phyloP scores from a whole-genome alignment of 2,797 vertebrate species.

The Sparus aurata region DNA sequence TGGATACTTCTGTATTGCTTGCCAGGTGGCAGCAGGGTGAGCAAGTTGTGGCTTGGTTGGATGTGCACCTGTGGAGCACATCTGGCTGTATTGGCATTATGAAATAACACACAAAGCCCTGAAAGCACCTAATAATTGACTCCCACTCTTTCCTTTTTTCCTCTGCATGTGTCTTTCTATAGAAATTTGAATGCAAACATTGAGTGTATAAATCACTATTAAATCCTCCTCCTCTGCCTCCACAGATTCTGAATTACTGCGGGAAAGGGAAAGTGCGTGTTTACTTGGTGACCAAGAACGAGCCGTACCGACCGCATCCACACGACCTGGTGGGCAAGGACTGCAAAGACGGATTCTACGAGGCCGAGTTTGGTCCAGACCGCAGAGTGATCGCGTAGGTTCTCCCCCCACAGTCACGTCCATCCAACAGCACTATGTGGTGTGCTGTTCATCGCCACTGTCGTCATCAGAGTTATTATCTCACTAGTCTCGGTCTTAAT shows the following conservation, averaged over 20 bases:
- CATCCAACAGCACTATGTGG: background rate
- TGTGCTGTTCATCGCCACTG: background rate
- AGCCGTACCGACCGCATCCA: constrained; percentile 96
- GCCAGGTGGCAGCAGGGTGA: too few relatives aligned
- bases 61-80: background rate
- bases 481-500: constrained; percentile 21
- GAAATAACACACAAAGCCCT: background rate
- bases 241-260: constrained; percentile 91
- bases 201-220: background rate
- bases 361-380: constrained; percentile 96
- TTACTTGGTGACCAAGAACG: constrained; percentile 95
- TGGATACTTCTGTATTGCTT: too few relatives aligned
- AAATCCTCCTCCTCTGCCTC: background rate
- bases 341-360: constrained; percentile 97
- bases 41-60: too few relatives aligned
- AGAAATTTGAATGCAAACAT: background rate
- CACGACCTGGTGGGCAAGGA: constrained; percentile 98
- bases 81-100: too few relatives aligned
- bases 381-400: constrained; percentile 96
- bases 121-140: background rate
- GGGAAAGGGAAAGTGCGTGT: constrained; percentile 95
- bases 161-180: background rate
- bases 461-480: constrained; percentile 2
- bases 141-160: too few relatives aligned
- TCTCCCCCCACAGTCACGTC: constrained; percentile 14